Conservation (phyloP, 2,113 vertebrate species). For the Terrapene triunguis region DNA sequence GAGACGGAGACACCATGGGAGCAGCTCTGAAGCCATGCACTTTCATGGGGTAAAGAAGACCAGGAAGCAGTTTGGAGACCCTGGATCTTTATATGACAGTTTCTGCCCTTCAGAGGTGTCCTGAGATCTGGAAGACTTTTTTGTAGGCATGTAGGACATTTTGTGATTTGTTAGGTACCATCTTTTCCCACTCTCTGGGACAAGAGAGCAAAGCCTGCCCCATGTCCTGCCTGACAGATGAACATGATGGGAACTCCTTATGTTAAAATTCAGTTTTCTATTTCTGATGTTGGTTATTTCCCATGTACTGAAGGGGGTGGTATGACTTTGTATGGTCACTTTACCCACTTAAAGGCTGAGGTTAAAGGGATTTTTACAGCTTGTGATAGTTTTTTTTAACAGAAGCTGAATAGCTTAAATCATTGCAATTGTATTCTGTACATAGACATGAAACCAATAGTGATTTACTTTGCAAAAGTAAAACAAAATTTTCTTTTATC, state of each 20-base stretch:
- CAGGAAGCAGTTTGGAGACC: background rate
- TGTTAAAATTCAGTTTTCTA: background rate
- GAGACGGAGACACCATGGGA: background rate
- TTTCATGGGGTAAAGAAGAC: background rate
- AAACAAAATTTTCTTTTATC: background rate
- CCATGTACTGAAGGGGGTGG: background rate
- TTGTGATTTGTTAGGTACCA: background rate
- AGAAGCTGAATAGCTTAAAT: conserved; percentile 24
- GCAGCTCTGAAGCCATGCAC: background rate
- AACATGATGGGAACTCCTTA: background rate
- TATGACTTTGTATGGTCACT: background rate
- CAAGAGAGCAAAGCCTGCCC: background rate
- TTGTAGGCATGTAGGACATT: background rate
- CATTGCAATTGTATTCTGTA: background rate
- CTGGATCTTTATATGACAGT: background rate
- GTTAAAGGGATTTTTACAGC: background rate
- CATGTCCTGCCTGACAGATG: background rate
- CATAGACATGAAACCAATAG: background rate
- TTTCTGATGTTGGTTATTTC: background rate
- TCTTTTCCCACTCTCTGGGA: background rate
- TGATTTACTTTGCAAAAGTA: conserved; percentile 5
- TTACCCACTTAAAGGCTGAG: background rate
- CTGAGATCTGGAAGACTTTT: background rate
- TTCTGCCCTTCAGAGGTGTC: background rate
- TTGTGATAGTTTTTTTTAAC: conserved; percentile 4